Evolutionary conservation across 2,888 invertebrate species (phyloP), one percentile per base, ranked within the genome.

Genomic region (Idaea straminata): DNA sequence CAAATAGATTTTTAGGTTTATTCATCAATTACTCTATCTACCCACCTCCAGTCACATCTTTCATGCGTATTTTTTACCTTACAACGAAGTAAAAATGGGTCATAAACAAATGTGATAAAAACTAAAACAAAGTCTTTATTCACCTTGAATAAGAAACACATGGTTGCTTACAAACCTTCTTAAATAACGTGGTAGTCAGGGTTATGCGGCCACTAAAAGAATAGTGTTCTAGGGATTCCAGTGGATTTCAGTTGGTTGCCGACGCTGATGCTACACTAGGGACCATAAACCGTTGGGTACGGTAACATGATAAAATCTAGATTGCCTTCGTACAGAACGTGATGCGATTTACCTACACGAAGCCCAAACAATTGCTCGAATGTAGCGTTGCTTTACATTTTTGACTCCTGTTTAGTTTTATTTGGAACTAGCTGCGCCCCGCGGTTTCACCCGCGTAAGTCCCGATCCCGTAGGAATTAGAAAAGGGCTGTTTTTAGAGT

Each of bases 241-340:
- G 74, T 73, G 71, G 70, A 70, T 73, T 70, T 72, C 73, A 73
- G 74, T 73, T 70, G 74, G 73, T 73, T 72, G 72, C 70, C 68
- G 66, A 70, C 72, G 71, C 64, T 73, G 74, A 81, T 78, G 76
- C 74, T 67, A 69, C 81, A 78, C 78, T 66, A 64, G 77, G 76
- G 81, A 68, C 78, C 71, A 82, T 82, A 81, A 82, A 82, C 74
- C 72, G 76, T 67, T 75, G 74, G 74, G 75, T 72, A 78, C 77
- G 78, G 68, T 75, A 72, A 73, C 77, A 80, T 80, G 81, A 85
- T 85, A 84, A 81, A 82, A 83, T 81, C 81, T 80, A 80, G 83
- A 85, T 86, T 82, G 81, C 82, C 80, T 82, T 76, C 73, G 69
- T 69, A 72, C 77, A 75, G 47, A 72, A 84, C 83, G 82, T 86